Conservation (phyloP, 2,888 invertebrate species). For the Leuctra nigra region DNA sequence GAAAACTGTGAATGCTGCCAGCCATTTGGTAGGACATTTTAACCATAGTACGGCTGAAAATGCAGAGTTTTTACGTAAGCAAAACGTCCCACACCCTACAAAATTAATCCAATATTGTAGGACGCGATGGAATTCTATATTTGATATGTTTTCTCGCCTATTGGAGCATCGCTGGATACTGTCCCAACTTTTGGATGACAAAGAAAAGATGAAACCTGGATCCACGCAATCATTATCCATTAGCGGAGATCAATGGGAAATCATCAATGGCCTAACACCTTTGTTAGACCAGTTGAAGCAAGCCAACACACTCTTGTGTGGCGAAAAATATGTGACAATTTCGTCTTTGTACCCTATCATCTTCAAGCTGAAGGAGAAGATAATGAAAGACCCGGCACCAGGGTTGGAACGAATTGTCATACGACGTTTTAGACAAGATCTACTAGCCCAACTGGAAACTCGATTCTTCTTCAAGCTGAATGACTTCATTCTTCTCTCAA, state of each 20-base stretch:
- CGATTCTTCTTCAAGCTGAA: background rate
- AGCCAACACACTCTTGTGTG: background rate
- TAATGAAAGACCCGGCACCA: background rate
- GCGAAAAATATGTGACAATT: background rate
- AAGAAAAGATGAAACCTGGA: background rate
- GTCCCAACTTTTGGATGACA: background rate
- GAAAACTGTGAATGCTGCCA: background rate
- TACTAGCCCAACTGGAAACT: background rate
- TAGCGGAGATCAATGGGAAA: background rate
- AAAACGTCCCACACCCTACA: constrained; percentile 23
- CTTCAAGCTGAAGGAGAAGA: background rate
- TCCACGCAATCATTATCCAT: background rate
- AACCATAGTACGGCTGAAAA: constrained; percentile 30
- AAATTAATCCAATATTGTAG: constrained; percentile 26
- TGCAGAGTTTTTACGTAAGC: constrained; percentile 24
- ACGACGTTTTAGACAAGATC: background rate
- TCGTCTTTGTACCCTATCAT: background rate
- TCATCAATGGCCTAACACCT: background rate
- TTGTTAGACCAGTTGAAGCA: background rate
- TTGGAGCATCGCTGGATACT: constrained; percentile 27
- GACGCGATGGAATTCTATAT: constrained; percentile 31
- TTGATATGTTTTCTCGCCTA: constrained; percentile 29
- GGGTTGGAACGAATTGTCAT: background rate
- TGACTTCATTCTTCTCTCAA: background rate
- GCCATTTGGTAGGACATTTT: constrained; percentile 30